Base-by-base conservation (phyloP, 2,888 invertebrate genomes). In the Anodontia alba region DNA sequence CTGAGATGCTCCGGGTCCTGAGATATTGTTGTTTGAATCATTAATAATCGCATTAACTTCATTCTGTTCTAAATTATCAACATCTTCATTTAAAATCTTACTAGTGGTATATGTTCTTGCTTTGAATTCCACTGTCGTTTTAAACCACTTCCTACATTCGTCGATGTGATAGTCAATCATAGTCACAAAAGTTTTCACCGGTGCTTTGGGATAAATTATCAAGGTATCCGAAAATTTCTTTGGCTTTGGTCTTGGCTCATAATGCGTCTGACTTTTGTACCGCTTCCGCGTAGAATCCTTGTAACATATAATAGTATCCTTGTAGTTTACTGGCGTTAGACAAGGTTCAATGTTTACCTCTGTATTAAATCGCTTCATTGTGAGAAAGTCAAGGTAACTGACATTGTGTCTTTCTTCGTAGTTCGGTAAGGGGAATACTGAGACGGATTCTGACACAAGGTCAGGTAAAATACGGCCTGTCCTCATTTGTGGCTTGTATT, bases 71-170 rank as follows among this genome's bases (percentile, higher is more conserved):
- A 17, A 33, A 23, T 68, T 68, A 36, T 76, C 43, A 0, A 67
- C 67, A 36, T 67, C 77, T 5, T 81, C 78, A 12, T 49, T 78
- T 26, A 83, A 76, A 0, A 89, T 84, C 78, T 83, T 84, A 10
- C 83, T 83, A 0, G 91, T 89, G 8, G 89, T 91, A 84, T 89
- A 91, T 29, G 88, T 90, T 80, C 84, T 87, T n/a, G 92, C 91
- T 76, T 90, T 91, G 54, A 93, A 87, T 76, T 92, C 91, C 87
- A 93, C 74, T 49, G 89, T 88, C 0, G 92, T 91, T 76, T 90
- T 91, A 80, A 90, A 93, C 92, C 92, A 92, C 38, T 89, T 85
- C 67, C 90, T 78, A 80, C 90, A 90, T 70, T 89, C 90, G 69
- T 92, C 91, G n/a, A 90, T 88, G 75, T 91, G 91, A 68, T 90